Base-by-base conservation (phyloP, 2,797 vertebrate species). In the Syngnathus acus region DNA sequence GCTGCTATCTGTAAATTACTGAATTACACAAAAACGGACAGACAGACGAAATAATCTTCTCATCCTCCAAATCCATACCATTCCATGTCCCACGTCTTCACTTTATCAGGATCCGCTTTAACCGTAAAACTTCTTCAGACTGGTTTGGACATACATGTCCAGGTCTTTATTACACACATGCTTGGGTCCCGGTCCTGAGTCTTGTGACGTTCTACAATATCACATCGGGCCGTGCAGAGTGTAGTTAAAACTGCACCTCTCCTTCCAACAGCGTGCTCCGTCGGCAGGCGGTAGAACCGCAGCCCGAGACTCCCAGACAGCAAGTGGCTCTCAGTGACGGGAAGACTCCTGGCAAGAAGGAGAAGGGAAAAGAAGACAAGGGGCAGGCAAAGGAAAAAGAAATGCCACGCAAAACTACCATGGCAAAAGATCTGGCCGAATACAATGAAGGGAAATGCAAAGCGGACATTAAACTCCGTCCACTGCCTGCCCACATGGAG, bases 161-260 rank as follows among this genome's bases (percentile, higher is more conserved):
- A 55, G 72, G 71, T 78, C 67, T 84, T 66, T 72, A 66, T 83
- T 77, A 63, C 66, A 76, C 42, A 14, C 75, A 83, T 76, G 78
- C 79, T 76, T 71, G 77, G 79, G 82, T 86, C 78, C 82, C 79
- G 82, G 87, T 89, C 85, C 80, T 75, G 85, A 86, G 87, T 90
- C 88, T 89, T 88, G 89, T 90, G 86, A 89, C 86, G 86, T 89
- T 90, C 86, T 89, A 89, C 87, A 89, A 88, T 87, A 75, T 88
- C 83, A 87, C 85, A 79, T 77, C 79, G 75, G 77, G 79, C 80
- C 82, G 80, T 86, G 82, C 83, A 85, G 84, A 85, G 86, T 89
- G 87, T 88, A 88, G 88, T 89, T 86, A 88, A 81, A 90, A 86
- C 87, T 86, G 88, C 89, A 88, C 87, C 80, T 89, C 88, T 90